A percentile compares a stretch with the other conserved stretches of the same genome.
phyloP scores from a whole-genome alignment of 2,113 vertebrate genomes.

The Bos javanicus region DNA sequence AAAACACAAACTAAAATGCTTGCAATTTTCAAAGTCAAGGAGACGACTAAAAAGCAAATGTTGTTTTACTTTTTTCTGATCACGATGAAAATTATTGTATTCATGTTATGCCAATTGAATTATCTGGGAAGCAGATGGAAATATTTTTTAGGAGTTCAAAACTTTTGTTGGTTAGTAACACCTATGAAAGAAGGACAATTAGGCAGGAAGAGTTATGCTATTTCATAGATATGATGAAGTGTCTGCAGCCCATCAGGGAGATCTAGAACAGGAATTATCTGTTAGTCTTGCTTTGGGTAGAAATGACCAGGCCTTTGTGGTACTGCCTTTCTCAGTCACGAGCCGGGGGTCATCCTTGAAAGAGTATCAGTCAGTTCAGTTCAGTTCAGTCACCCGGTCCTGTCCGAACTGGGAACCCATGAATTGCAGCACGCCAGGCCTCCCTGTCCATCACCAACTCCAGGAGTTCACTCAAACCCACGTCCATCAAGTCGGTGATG shows the following conservation, averaged over 20 bases:
- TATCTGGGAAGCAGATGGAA: background rate
- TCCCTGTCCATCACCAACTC: no score
- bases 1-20: background rate
- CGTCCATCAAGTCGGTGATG: rapidly evolving
- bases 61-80: background rate
- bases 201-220: background rate
- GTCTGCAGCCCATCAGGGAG: background rate
- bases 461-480: no score
- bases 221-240: background rate
- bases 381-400: rapidly evolving
- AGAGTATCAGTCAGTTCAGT: background rate
- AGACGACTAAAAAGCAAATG: background rate
- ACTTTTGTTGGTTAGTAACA: background rate
- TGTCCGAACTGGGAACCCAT: background rate
- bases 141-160: background rate
- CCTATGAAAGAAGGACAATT: background rate
- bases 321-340: background rate
- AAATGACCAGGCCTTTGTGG: background rate
- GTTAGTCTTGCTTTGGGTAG: background rate
- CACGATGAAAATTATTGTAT: background rate
- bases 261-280: background rate
- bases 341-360: background rate
- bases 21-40: background rate
- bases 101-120: background rate
- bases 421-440: rapidly evolving